Percentiles rank a stretch among this genome's conserved stretches.
phyloP scores from a whole-genome alignment of 2,113 vertebrate genomes.

The Leuciscus idus region DNA sequence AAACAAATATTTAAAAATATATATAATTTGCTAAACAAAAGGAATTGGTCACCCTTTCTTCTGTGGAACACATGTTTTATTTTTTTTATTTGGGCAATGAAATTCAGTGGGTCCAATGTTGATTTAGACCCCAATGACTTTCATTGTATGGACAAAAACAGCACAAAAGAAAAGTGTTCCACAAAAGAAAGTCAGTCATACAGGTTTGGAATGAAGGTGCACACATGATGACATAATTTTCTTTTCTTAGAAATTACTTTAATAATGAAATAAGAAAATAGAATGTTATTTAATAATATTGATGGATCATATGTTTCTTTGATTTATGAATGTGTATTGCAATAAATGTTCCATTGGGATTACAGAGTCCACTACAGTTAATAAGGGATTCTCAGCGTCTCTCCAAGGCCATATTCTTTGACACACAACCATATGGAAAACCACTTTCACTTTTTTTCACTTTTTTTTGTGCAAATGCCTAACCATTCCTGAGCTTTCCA shows the following conservation, averaged over 20 bases:
- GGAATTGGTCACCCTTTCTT: not conserved
- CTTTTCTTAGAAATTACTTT: not conserved
- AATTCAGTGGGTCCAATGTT: not conserved
- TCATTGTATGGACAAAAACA: not conserved
- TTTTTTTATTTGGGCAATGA: not conserved
- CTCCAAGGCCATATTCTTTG: conserved; percentile 44
- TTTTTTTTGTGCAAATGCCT: conserved; percentile 29
- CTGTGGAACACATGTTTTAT: not conserved
- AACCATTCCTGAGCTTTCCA: conserved; percentile 27
- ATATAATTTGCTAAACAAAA: not conserved
- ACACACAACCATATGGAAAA: conserved; percentile 51
- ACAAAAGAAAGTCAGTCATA: not conserved
- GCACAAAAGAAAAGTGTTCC: not conserved
- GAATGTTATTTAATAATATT: not conserved
- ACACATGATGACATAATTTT: not conserved
- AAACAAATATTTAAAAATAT: too few species aligned
- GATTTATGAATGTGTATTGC: conserved; percentile 1
- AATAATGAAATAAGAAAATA: not conserved
- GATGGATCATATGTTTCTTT: not conserved
- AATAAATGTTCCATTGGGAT: conserved; percentile 23
- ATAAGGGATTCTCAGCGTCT: conserved; percentile 39
- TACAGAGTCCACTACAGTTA: conserved; percentile 37
- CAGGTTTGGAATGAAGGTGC: not conserved
- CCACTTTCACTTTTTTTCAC: conserved; percentile 29
- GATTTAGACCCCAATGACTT: not conserved